These are phyloP conservation scores for Chiroxiphia lanceolata DNA, from an alignment of 2,797 vertebrate genomes.

Conservation along the genomic window DNA sequence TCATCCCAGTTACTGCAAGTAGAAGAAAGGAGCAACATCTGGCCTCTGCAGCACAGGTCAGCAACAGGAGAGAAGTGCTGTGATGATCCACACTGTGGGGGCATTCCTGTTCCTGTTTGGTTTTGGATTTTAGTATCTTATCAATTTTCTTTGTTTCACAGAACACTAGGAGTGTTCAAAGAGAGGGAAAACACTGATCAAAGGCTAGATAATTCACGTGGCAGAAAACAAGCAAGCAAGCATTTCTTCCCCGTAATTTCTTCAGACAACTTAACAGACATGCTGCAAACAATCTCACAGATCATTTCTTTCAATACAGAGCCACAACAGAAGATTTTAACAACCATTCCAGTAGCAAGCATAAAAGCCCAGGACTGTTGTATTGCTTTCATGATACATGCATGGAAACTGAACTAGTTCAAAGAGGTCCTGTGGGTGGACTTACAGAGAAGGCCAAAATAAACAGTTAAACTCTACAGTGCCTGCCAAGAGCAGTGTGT, in stretches of 20 bases:
- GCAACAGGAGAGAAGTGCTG: background rate
- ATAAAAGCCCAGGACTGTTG: background rate
- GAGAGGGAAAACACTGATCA: constrained; percentile 43
- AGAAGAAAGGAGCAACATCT: background rate
- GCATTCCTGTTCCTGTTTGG: background rate
- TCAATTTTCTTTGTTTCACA: background rate
- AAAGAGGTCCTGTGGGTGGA: background rate
- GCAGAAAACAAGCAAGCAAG: background rate
- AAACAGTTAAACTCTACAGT: background rate
- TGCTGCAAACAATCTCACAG: background rate
- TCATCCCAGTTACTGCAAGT: background rate
- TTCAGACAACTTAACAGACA: background rate
- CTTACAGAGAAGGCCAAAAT: background rate
- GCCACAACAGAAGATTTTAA: background rate
- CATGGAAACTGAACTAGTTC: constrained; percentile 1
- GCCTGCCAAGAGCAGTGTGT: background rate
- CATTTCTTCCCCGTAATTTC: background rate
- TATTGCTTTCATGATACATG: constrained; percentile 2
- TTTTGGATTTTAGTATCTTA: background rate
- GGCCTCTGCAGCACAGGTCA: background rate
- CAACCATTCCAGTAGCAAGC: constrained; percentile 8
- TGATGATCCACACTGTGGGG: background rate
- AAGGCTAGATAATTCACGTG: background rate
- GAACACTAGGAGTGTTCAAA: background rate
- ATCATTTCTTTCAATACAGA: background rate